These are phyloP conservation scores for Clunio marinus DNA, from an alignment of 2,888 invertebrate species.

Conservation along the genomic window DNA sequence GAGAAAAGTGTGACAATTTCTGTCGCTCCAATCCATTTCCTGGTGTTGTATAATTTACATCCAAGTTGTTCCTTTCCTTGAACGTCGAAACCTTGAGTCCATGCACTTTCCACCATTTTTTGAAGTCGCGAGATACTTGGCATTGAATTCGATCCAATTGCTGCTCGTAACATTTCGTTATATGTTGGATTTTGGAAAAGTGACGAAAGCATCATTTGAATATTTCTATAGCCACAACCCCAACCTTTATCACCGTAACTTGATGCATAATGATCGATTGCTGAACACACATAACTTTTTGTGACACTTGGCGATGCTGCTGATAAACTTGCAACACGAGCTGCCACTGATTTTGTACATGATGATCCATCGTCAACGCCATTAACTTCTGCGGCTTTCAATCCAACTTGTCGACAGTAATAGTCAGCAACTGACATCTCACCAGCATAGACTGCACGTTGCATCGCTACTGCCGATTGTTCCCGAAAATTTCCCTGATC, in stretches of 20 bases:
- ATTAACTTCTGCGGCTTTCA: conserved; percentile 68
- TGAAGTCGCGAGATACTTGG: conserved; percentile 83
- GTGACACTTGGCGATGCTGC: conserved; percentile 49
- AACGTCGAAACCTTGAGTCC: conserved; percentile 75
- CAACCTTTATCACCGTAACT: conserved; percentile 87
- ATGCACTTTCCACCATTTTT: conserved; percentile 76
- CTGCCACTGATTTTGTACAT: conserved; percentile 60
- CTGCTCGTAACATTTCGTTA: conserved; percentile 53
- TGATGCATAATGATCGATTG: conserved; percentile 80
- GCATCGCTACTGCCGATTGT: conserved; percentile 70
- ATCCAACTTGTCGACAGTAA: conserved; percentile 73
- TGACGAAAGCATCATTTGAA: conserved; percentile 87
- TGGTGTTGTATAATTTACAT: conserved; percentile 73
- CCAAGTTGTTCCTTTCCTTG: conserved; percentile 70
- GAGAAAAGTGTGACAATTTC: conserved; percentile 82
- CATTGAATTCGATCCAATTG: conserved; percentile 58
- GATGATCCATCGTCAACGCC: conserved; percentile 80
- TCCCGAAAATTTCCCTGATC: conserved; percentile 75
- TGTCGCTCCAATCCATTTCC: conserved; percentile 92
- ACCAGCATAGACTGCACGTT: conserved; percentile 77
- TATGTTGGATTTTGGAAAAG: conserved; percentile 59
- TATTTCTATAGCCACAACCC: conserved; percentile 89
- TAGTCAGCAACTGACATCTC: conserved; percentile 81
- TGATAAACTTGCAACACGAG: conserved; percentile 43
- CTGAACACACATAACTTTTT: conserved; percentile 70